Conservation (phyloP, 2,113 vertebrate genomes). For the Lepisosteus osseus region DNA sequence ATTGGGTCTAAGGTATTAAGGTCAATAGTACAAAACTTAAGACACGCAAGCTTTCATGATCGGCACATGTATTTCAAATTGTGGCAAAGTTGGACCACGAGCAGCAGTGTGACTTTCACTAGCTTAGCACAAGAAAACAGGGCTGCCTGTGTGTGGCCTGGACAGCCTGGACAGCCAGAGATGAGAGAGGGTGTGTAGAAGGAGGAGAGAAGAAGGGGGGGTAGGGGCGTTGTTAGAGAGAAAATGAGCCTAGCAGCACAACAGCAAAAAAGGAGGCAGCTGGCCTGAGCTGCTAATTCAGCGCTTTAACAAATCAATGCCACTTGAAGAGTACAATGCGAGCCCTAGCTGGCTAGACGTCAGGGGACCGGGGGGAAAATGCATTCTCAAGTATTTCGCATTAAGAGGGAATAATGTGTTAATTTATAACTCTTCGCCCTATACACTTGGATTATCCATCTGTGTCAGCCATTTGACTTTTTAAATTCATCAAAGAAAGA, state of each 20-base stretch:
- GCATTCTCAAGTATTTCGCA: constrained; percentile 89
- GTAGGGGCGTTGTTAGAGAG: constrained; percentile 28
- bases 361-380: constrained; percentile 78
- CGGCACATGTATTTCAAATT: too few relatives aligned
- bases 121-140: not conserved
- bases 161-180: constrained; percentile 48
- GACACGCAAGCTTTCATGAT: too few relatives aligned
- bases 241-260: constrained; percentile 61
- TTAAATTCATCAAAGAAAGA: constrained; percentile 89
- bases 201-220: constrained; percentile 19
- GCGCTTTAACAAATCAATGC: constrained; percentile 99
- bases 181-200: constrained; percentile 1
- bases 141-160: constrained; percentile 55
- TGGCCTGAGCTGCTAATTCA: constrained; percentile 94
- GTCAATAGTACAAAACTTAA: too few relatives aligned
- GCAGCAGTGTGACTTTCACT: constrained; percentile 9
- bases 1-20: too few relatives aligned
- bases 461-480: constrained; percentile 88
- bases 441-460: constrained; percentile 92
- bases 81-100: too few relatives aligned
- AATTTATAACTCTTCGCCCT: constrained; percentile 96
- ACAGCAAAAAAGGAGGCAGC: constrained; percentile 74
- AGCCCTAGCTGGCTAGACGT: constrained; percentile 88
- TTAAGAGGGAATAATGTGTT: constrained; percentile 98
- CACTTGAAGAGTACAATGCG: constrained; percentile 93